A percentile compares a stretch with the other conserved stretches of the same genome.
Conservation (phyloP, 2,797 vertebrate species). For the Oreortyx pictus region DNA sequence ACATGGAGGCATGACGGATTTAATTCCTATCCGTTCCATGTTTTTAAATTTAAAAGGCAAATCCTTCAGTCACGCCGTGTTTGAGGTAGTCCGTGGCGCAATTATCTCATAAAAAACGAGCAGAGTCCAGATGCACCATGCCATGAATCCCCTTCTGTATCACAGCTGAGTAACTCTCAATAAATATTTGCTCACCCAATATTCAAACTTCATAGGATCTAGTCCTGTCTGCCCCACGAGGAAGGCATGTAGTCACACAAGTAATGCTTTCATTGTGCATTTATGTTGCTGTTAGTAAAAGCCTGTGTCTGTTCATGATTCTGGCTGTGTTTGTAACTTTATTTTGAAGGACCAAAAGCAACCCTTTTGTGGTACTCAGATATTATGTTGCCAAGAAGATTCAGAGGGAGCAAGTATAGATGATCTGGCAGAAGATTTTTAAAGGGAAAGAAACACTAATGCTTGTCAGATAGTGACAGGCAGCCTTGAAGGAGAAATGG, state of each 20-base stretch:
- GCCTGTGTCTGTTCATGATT: accelerated
- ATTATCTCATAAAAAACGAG: constrained; percentile 84
- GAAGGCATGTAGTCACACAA: background rate
- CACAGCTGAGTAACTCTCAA: constrained; percentile 85
- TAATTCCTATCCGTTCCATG: constrained; percentile 78
- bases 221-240: background rate
- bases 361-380: background rate
- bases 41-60: constrained; percentile 78
- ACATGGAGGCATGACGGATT: constrained; percentile 79
- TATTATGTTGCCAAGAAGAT: background rate
- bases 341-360: background rate
- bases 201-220: constrained; percentile 77
- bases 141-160: constrained; percentile 79
- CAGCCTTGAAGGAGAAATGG: background rate
- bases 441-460: background rate
- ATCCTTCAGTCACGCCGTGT: constrained; percentile 71
- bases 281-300: background rate
- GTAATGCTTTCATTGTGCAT: background rate
- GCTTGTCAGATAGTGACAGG: background rate
- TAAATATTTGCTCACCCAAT: constrained; percentile 91
- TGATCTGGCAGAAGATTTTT: background rate
- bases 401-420: background rate
- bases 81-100: constrained; percentile 77
- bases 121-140: constrained; percentile 81
- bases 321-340: background rate